Conservation (phyloP, 1,140 invertebrate species). For the Drosophila sucinea region DNA sequence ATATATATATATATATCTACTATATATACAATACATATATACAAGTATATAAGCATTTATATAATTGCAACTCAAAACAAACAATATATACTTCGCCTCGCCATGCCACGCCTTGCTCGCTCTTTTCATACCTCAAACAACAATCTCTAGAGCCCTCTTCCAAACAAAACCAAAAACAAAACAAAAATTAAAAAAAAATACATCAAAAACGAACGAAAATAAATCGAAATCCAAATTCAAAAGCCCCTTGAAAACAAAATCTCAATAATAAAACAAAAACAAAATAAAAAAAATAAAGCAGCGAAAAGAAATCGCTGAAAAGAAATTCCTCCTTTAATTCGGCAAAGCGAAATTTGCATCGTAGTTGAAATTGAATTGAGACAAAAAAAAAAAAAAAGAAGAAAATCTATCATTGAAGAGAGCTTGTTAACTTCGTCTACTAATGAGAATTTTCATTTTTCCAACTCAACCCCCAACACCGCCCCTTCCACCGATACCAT, state of each 20-base stretch:
- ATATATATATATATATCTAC: slow-evolving; percentile 39
- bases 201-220: slow-evolving; percentile 46
- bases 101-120: slow-evolving; percentile 69
- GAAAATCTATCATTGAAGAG: slow-evolving; percentile 37
- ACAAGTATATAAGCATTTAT: slow-evolving; percentile 45
- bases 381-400: slow-evolving; percentile 31
- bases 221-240: slow-evolving; percentile 63
- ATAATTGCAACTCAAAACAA: slow-evolving; percentile 41
- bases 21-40: slow-evolving; percentile 32
- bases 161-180: slow-evolving; percentile 18
- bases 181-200: slow-evolving; percentile 46
- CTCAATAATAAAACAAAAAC: slow-evolving; percentile 39
- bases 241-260: slow-evolving; percentile 51
- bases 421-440: slow-evolving; percentile 47
- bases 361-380: slow-evolving; percentile 68
- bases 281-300: slow-evolving; percentile 26
- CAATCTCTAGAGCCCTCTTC: slow-evolving; percentile 15
- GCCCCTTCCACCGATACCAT: slow-evolving; percentile 52
- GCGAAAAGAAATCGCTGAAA: slow-evolving; percentile 18
- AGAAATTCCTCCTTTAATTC: slow-evolving; percentile 54
- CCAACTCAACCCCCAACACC: slow-evolving; percentile 15
- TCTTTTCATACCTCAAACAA: slow-evolving; percentile 57
- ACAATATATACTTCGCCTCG: slow-evolving; percentile 55
- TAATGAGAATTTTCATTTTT: slow-evolving; percentile 56
- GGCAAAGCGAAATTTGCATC: slow-evolving; percentile 72